phyloP scores from a whole-genome alignment of 2,888 invertebrate genomes.

The Volucella zonaria region DNA sequence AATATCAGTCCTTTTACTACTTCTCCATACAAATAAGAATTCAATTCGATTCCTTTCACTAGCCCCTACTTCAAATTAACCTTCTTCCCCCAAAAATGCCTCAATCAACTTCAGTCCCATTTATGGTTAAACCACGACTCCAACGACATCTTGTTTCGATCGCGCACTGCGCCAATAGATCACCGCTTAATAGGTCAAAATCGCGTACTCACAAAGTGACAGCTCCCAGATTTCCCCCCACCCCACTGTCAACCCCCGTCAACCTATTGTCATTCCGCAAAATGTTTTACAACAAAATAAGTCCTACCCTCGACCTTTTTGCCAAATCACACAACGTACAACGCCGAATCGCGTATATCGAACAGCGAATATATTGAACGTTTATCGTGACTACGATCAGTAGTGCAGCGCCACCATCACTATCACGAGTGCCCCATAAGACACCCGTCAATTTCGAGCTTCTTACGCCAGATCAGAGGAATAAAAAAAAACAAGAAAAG shows the following conservation, averaged over 20 bases:
- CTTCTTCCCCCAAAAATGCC: neutral
- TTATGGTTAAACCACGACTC: slow-evolving; percentile 35
- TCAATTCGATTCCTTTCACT: too few relatives aligned
- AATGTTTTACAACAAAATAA: slow-evolving; percentile 71
- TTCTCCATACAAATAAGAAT: too few relatives aligned
- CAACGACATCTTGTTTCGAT: slow-evolving; percentile 40
- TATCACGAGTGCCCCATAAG: slow-evolving; percentile 54
- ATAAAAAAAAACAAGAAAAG: too few relatives aligned
- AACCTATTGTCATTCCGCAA: slow-evolving; percentile 72
- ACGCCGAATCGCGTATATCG: neutral
- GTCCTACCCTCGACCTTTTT: slow-evolving; percentile 72
- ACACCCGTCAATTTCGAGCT: slow-evolving; percentile 72
- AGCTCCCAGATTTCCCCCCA: neutral
- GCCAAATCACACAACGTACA: slow-evolving; percentile 61
- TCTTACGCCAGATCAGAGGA: slow-evolving; percentile 42
- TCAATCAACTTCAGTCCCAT: slow-evolving; percentile 39
- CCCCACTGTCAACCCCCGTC: slow-evolving; percentile 2
- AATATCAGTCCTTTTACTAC: too few relatives aligned
- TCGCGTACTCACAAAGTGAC: neutral
- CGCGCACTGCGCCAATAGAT: neutral
- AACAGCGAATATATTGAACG: slow-evolving; percentile 54
- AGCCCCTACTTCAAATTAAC: slow-evolving; percentile 2
- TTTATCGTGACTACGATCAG: slow-evolving; percentile 73
- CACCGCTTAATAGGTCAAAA: slow-evolving; percentile 62
- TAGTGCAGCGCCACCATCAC: slow-evolving; percentile 70